Conservation (phyloP, 2,113 vertebrate genomes). For the Larimichthys polyactis region DNA sequence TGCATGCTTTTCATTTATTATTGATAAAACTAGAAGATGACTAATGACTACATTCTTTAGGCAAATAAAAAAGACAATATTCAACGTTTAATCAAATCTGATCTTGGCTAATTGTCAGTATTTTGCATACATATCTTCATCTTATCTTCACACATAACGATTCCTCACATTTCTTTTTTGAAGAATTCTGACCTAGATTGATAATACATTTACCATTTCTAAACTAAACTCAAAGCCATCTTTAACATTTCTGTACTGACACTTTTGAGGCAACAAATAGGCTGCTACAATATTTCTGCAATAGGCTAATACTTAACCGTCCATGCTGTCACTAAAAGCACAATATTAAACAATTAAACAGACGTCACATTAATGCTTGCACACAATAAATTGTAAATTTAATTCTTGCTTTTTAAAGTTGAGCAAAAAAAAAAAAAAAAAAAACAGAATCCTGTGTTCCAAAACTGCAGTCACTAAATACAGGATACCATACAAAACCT, state of each 20-base stretch:
- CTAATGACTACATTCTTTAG: no score
- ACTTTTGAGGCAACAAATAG: background rate
- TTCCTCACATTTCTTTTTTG: no score
- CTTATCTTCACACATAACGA: no score
- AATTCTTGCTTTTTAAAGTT: conserved; percentile 78
- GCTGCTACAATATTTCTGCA: background rate
- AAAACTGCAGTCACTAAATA: conserved; percentile 83
- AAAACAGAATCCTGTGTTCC: conserved; percentile 74
- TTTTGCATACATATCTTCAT: no score
- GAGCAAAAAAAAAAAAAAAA: conserved; percentile 73
- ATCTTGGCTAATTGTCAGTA: no score
- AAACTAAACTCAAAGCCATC: no score
- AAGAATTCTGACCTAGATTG: no score
- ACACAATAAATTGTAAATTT: conserved; percentile 77
- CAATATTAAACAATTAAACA: conserved; percentile 21
- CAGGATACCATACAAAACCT: conserved; percentile 87
- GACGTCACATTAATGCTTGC: conserved; percentile 39
- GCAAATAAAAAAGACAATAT: no score
- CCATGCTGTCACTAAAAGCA: background rate
- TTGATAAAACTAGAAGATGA: no score
- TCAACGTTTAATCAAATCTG: no score
- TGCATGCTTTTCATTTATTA: no score
- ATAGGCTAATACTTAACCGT: background rate
- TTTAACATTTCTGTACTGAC: background rate
- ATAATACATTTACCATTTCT: no score